Evolutionary conservation across 2,888 invertebrate species (phyloP).

Genomic region (Magallana nippona): DNA sequence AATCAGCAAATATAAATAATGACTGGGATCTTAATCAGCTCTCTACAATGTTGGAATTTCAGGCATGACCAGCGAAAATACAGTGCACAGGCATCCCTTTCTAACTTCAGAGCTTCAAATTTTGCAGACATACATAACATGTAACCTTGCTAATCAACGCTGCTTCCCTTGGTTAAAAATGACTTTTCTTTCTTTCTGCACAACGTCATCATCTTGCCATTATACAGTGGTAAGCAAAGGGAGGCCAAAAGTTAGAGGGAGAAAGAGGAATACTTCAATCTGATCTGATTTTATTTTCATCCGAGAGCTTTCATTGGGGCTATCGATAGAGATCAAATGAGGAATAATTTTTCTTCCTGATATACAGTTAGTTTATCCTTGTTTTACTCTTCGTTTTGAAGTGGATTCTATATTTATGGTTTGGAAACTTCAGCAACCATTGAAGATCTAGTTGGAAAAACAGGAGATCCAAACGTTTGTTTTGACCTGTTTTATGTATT

Average conservation of each 20-base stretch:
- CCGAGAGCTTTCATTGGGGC: background rate
- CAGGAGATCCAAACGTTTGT: slow-evolving; percentile 6
- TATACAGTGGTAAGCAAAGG: background rate
- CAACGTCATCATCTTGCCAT: slow-evolving; percentile 19
- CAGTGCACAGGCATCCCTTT: background rate
- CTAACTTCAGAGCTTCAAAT: slow-evolving; percentile 26
- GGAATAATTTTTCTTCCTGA: background rate
- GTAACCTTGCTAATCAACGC: slow-evolving; percentile 19
- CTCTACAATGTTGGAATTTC: slow-evolving; percentile 6
- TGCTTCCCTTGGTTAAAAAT: slow-evolving; percentile 13
- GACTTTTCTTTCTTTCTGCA: slow-evolving; percentile 17
- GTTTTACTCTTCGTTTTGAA: slow-evolving; percentile 7
- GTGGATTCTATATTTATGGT: slow-evolving; percentile 16
- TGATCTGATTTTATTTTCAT: background rate
- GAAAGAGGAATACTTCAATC: background rate
- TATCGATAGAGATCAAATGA: slow-evolving; percentile 22
- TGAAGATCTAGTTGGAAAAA: background rate
- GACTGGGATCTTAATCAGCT: slow-evolving; percentile 31
- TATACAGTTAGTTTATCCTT: background rate
- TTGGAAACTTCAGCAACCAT: slow-evolving; percentile 17
- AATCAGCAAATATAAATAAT: slow-evolving; percentile 25
- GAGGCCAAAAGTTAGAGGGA: background rate
- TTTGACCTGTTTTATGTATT: slow-evolving; percentile 24
- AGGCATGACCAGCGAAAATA: slow-evolving; percentile 28
- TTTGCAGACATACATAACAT: slow-evolving; percentile 14